phyloP scores from a whole-genome alignment of 1,140 invertebrate species.

The Lethrus apterus region DNA sequence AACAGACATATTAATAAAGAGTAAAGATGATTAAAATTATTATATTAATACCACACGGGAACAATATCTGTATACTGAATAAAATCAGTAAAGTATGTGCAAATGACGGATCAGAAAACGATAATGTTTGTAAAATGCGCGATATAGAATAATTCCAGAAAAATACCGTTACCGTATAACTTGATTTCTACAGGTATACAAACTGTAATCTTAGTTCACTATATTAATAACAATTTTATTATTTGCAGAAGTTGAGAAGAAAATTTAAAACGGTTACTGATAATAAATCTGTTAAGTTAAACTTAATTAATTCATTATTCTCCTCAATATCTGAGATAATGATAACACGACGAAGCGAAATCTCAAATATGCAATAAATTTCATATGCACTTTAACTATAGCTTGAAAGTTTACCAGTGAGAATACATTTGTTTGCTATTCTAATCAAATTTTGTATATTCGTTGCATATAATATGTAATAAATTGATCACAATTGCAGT shows the following conservation, averaged over 20 bases:
- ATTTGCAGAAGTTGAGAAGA: slow-evolving; percentile 13
- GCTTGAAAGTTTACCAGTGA: slow-evolving; percentile 15
- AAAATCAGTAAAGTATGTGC: no score
- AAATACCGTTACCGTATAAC: slow-evolving; percentile 8
- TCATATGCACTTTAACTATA: slow-evolving; percentile 13
- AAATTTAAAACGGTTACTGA: slow-evolving; percentile 14
- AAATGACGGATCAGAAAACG: not conserved
- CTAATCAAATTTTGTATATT: slow-evolving; percentile 29
- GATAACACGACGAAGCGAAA: slow-evolving; percentile 10
- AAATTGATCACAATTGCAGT: slow-evolving; percentile 41
- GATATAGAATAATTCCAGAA: slow-evolving; percentile 8
- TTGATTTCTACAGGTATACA: slow-evolving; percentile 34
- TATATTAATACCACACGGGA: not conserved
- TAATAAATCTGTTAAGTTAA: slow-evolving; percentile 14
- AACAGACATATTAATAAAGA: not conserved
- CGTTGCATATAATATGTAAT: slow-evolving; percentile 35
- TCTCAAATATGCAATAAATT: slow-evolving; percentile 8
- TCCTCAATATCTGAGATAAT: slow-evolving; percentile 5
- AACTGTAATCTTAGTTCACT: slow-evolving; percentile 36
- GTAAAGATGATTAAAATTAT: not conserved
- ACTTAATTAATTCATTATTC: not conserved
- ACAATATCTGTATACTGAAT: no score
- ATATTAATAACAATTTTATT: slow-evolving; percentile 34
- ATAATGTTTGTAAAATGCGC: slow-evolving; percentile 1
- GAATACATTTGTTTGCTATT: slow-evolving; percentile 16